phyloP scores from a whole-genome alignment of 2,888 invertebrate genomes.

The Nemotelus nigrinus region DNA sequence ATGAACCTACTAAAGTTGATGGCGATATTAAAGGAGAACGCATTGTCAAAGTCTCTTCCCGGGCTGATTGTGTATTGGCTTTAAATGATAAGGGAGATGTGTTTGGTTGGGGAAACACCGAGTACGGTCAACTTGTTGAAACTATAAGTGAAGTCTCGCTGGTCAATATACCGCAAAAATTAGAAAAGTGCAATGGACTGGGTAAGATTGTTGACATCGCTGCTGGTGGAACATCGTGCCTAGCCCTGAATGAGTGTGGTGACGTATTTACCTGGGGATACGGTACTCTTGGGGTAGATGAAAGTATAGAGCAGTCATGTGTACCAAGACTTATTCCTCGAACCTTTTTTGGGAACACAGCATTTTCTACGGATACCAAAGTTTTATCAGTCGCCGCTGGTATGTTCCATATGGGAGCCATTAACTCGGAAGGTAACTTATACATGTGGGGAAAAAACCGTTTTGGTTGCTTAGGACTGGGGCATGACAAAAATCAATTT shows the following conservation, averaged over 20 bases:
- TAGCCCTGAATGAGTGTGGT: slow-evolving; percentile 83
- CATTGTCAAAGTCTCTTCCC: slow-evolving; percentile 81
- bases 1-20: slow-evolving; percentile 70
- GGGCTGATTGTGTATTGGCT: slow-evolving; percentile 89
- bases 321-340: slow-evolving; percentile 80
- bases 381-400: slow-evolving; percentile 78
- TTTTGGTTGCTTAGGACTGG: slow-evolving; percentile 85
- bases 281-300: slow-evolving; percentile 91
- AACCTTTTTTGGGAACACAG: slow-evolving; percentile 85
- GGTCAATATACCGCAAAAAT: slow-evolving; percentile 75
- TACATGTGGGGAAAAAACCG: slow-evolving; percentile 94
- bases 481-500: slow-evolving; percentile 81
- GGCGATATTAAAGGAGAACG: slow-evolving; percentile 87
- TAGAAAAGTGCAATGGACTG: slow-evolving; percentile 72
- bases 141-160: slow-evolving; percentile 70
- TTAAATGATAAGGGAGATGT: slow-evolving; percentile 88
- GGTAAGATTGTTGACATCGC: slow-evolving; percentile 85
- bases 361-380: slow-evolving; percentile 76
- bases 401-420: slow-evolving; percentile 80
- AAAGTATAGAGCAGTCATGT: slow-evolving; percentile 73
- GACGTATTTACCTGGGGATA: slow-evolving; percentile 94
- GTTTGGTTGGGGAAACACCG: slow-evolving; percentile 97
- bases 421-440: slow-evolving; percentile 84
- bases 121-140: slow-evolving; percentile 83
- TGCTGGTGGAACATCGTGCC: slow-evolving; percentile 87